Conservation (phyloP, 2,888 invertebrate genomes). For the Beris chalybata region DNA sequence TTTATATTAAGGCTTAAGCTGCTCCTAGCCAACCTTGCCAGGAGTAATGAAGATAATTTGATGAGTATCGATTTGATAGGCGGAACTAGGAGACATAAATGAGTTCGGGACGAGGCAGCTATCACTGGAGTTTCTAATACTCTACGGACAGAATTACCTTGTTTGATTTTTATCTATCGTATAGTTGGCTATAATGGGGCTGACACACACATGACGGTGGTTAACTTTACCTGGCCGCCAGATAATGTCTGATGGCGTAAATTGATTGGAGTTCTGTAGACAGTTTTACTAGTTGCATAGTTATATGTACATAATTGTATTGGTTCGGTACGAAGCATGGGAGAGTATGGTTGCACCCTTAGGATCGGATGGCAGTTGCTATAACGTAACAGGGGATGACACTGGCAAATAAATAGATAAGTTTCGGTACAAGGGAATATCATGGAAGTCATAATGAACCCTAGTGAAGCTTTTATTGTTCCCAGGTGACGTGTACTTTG, state of each 20-base stretch:
- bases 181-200: slow-evolving; percentile 1
- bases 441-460: too few relatives aligned
- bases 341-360: too few relatives aligned
- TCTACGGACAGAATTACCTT: slow-evolving; percentile 10
- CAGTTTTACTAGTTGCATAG: slow-evolving; percentile 27
- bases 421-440: too few relatives aligned
- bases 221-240: slow-evolving; percentile 21
- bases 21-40: slow-evolving; percentile 4
- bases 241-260: slow-evolving; percentile 22
- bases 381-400: too few relatives aligned
- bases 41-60: slow-evolving; percentile 39
- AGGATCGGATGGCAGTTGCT: too few relatives aligned
- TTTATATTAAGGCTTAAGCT: slow-evolving; percentile 1
- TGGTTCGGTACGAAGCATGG: neutral
- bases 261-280: slow-evolving; percentile 20
- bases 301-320: slow-evolving; percentile 2
- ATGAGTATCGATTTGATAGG: slow-evolving; percentile 40
- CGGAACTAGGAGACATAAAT: slow-evolving; percentile 9
- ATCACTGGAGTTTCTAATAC: neutral
- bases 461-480: slow-evolving; percentile 11
- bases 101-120: neutral
- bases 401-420: too few relatives aligned
- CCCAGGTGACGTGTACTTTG: slow-evolving; percentile 20
- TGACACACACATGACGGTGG: slow-evolving; percentile 1
- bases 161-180: slow-evolving; percentile 26